Evolutionary conservation across 1,140 invertebrate genomes (phyloP).

Genomic region (Anadara kagoshimensis): DNA sequence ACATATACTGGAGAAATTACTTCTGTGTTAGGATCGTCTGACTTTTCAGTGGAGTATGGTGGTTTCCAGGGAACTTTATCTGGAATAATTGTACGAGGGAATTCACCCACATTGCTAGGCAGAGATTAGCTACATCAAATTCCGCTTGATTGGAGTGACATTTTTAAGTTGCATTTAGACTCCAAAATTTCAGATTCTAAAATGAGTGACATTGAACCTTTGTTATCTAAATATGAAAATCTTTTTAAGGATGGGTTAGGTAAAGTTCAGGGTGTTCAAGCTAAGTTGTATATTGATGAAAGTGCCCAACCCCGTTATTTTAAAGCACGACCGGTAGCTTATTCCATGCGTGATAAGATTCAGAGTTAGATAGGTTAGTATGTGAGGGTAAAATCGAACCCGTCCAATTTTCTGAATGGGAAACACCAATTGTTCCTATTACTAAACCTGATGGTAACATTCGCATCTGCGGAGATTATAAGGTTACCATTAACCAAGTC

Average conservation of each 20-base stretch:
- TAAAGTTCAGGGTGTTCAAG: slow-evolving; percentile 24
- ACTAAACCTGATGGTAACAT: slow-evolving; percentile 64
- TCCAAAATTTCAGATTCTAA: slow-evolving; percentile 12
- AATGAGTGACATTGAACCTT: no score
- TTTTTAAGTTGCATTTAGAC: no score
- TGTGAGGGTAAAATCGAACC: slow-evolving; percentile 44
- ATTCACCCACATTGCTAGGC: slow-evolving; percentile 13
- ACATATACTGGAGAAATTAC: slow-evolving; percentile 14
- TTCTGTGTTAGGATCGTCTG: not conserved
- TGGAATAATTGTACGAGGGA: slow-evolving; percentile 12
- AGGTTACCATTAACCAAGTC: slow-evolving; percentile 68
- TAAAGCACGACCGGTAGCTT: slow-evolving; percentile 16
- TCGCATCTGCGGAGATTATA: slow-evolving; percentile 68
- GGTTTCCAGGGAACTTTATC: not conserved
- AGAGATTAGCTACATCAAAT: slow-evolving; percentile 20
- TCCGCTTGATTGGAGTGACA: slow-evolving; percentile 16
- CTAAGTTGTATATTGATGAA: slow-evolving; percentile 27
- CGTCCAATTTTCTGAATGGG: slow-evolving; percentile 62
- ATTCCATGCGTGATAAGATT: slow-evolving; percentile 24
- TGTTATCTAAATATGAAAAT: slow-evolving; percentile 5
- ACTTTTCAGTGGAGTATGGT: not conserved
- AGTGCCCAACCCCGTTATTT: slow-evolving; percentile 23
- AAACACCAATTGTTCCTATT: slow-evolving; percentile 69
- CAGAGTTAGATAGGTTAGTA: slow-evolving; percentile 37
- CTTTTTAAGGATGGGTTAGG: slow-evolving; percentile 21